A percentile compares a stretch with the other conserved stretches of the same genome.
Evolutionary conservation across 2,888 invertebrate genomes (phyloP).

Genomic region (Agapostemon virescens): DNA sequence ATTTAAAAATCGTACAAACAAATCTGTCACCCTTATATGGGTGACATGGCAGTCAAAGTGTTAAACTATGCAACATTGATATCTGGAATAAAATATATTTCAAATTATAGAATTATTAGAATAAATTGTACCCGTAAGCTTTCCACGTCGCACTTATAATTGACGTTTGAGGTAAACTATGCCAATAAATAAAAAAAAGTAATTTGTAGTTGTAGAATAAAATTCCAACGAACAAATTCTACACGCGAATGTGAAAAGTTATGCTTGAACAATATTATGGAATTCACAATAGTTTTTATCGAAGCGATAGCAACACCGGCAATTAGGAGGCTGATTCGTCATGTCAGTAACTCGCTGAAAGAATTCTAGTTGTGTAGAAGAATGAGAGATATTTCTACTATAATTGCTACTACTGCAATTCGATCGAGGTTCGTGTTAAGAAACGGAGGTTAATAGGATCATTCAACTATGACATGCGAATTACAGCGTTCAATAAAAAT

Average conservation of each 20-base stretch:
- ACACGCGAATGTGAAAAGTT: neutral
- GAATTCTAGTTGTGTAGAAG: slow-evolving; percentile 11
- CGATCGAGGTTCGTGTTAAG: neutral
- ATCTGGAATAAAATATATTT: no score
- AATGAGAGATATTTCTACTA: slow-evolving; percentile 2
- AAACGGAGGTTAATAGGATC: neutral
- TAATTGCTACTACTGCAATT: slow-evolving; percentile 6
- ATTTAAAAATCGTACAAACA: no score
- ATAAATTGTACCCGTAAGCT: no score
- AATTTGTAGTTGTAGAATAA: neutral
- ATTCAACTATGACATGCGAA: neutral
- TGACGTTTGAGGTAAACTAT: neutral
- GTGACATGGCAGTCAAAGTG: no score
- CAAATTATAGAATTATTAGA: no score
- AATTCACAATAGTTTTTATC: neutral
- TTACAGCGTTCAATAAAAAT: neutral
- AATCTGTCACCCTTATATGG: no score
- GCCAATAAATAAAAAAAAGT: neutral
- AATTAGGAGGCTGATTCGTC: neutral
- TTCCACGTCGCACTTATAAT: neutral
- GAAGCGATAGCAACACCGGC: neutral
- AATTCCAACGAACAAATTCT: neutral
- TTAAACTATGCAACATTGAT: no score
- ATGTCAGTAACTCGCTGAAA: neutral
- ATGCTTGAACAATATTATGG: neutral